phyloP scores from a whole-genome alignment of 2,888 invertebrate species.

The Temnothorax rugatulus region DNA sequence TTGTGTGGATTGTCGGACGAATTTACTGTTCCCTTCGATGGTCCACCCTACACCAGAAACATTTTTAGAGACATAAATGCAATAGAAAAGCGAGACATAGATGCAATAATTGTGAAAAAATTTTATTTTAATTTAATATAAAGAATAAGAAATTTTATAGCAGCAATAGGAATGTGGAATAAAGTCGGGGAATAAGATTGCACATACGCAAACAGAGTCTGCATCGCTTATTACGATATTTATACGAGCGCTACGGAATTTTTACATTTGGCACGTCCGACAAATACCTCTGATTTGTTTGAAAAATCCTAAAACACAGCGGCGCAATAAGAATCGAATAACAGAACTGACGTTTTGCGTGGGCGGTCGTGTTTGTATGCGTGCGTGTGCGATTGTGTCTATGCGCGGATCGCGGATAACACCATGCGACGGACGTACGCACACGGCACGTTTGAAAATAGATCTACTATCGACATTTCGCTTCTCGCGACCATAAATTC shows the following conservation, averaged over 20 bases:
- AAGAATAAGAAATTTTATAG: not conserved
- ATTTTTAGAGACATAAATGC: not conserved
- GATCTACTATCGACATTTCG: slow-evolving; percentile 69
- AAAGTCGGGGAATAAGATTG: not conserved
- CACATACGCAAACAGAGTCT: not conserved
- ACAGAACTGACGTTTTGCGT: slow-evolving; percentile 24
- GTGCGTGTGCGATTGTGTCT: not conserved
- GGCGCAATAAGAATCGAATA: slow-evolving; percentile 50
- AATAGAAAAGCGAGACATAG: too few relatives aligned
- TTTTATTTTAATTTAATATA: not conserved
- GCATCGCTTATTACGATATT: slow-evolving; percentile 3
- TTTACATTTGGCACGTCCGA: slow-evolving; percentile 9
- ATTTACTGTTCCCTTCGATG: not conserved
- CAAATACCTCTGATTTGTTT: slow-evolving; percentile 24
- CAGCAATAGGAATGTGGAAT: not conserved
- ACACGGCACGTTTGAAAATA: slow-evolving; percentile 65
- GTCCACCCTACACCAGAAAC: not conserved
- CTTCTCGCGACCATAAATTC: slow-evolving; percentile 65
- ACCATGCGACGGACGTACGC: slow-evolving; percentile 38
- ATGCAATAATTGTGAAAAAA: not conserved
- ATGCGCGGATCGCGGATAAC: slow-evolving; percentile 40
- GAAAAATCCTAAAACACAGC: slow-evolving; percentile 28
- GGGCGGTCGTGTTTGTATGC: not conserved
- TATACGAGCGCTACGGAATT: not conserved
- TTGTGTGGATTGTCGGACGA: too few relatives aligned